Conservation (phyloP, 2,888 invertebrate genomes). For the Andrena fulva region DNA sequence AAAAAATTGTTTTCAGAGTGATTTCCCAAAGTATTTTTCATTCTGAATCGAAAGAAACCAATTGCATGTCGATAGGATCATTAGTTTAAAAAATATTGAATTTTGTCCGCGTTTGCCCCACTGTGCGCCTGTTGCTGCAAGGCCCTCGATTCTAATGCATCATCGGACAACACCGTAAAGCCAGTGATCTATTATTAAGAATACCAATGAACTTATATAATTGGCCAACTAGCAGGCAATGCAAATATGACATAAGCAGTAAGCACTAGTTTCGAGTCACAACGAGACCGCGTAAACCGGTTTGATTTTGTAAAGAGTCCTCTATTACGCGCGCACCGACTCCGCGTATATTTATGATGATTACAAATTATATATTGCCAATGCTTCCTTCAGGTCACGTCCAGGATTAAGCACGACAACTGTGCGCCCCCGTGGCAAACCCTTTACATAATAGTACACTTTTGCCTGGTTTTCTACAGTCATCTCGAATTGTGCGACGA, state of each 20-base stretch:
- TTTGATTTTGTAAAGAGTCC: constrained; percentile 39
- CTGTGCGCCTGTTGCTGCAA: too few relatives aligned
- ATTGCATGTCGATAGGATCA: too few relatives aligned
- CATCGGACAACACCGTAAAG: background rate
- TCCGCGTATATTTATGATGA: background rate
- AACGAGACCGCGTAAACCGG: constrained; percentile 46
- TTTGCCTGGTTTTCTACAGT: constrained; percentile 88
- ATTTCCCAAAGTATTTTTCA: too few relatives aligned
- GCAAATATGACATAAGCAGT: constrained; percentile 14
- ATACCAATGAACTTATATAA: constrained; percentile 41
- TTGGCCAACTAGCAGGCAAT: constrained; percentile 22
- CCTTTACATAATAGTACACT: constrained; percentile 89
- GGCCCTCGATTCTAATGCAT: background rate
- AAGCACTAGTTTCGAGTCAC: constrained; percentile 17
- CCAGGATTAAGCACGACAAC: constrained; percentile 89
- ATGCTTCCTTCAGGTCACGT: constrained; percentile 86
- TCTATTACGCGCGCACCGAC: background rate
- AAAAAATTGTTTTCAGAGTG: too few relatives aligned
- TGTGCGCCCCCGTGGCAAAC: constrained; percentile 89
- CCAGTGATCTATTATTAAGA: constrained; percentile 6
- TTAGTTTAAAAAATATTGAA: too few relatives aligned
- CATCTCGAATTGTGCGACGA: constrained; percentile 88
- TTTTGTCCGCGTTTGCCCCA: too few relatives aligned
- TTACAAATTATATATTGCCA: background rate
- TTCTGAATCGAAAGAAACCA: too few relatives aligned